Conservation (phyloP, 2,113 vertebrate genomes). For the Alethe castanea region DNA sequence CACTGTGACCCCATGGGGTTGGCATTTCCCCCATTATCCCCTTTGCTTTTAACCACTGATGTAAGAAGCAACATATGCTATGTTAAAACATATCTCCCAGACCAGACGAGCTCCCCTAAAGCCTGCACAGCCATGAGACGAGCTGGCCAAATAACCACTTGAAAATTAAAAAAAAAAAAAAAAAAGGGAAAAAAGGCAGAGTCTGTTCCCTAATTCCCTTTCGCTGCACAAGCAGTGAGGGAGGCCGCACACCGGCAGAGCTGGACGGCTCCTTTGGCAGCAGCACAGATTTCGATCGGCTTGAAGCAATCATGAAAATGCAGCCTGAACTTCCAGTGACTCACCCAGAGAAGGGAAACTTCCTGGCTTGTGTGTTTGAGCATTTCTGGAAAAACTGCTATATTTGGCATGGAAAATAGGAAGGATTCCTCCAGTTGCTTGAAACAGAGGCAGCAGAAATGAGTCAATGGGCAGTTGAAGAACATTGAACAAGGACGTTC, state of each 20-base stretch:
- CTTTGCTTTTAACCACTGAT: not conserved
- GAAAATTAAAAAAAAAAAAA: not conserved
- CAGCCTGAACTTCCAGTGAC: constrained; percentile 65
- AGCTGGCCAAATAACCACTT: not conserved
- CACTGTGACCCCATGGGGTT: rapidly evolving
- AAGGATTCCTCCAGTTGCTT: constrained; percentile 35
- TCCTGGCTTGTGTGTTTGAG: constrained; percentile 37
- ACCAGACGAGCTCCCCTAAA: not conserved
- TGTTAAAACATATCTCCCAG: not conserved
- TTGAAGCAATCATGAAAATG: constrained; percentile 38
- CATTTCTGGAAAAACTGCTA: constrained; percentile 66
- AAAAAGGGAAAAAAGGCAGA: not conserved
- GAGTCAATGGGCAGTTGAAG: constrained; percentile 42
- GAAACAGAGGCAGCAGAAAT: constrained; percentile 42
- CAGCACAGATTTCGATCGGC: not conserved
- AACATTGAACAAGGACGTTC: not conserved
- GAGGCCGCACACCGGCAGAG: not conserved
- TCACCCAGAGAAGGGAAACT: constrained; percentile 58
- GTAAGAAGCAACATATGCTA: not conserved
- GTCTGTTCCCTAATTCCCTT: not conserved
- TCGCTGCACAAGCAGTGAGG: not conserved
- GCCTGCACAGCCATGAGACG: not conserved
- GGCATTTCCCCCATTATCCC: not conserved
- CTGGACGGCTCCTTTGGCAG: constrained; percentile 31
- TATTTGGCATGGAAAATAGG: constrained; percentile 66